Evolutionary conservation across 2,888 invertebrate species (phyloP), one percentile per base, ranked within the genome.

Genomic region (Melieria picta): DNA sequence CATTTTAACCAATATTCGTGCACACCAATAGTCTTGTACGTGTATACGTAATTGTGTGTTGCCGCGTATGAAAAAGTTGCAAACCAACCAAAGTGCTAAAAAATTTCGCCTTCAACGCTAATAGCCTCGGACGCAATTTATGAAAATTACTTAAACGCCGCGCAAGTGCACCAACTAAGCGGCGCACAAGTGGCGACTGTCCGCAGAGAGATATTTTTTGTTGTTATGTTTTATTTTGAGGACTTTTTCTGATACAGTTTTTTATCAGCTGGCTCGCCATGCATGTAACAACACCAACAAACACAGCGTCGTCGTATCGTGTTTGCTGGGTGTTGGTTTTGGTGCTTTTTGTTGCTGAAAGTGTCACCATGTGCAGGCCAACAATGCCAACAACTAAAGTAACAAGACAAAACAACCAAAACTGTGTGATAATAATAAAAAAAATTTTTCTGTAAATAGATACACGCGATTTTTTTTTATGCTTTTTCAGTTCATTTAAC

Each of bases 41-140:
- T 7, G 9, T 52, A 52, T 52, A 7, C 52, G 13, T n/a, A 52
- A 7, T 52, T n/a, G 13, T n/a, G 9, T 6, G 30, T 30, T 30
- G 30, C 3, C 30, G 30, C 30, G 30, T 52, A 13, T 5, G 13
- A 52, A 52, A 52, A 52, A 9, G 11, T 52, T 52, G 4, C 52
- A 13, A 5, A 52, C 7, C 50, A 50, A 50, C 50, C 7, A 52
- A 30, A 30, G 30, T 30, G 30, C 30, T 30, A 2, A 30, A 52
- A 52, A 52, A 52, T 52, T 4, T n/a, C 52, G 52, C 11, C 50
- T 60, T 64, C 55, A 76, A 77, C 80, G 79, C 77, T 79, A 81
- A 81, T 81, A 79, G 80, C 77, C 78, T 77, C 75, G 79, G 79
- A 80, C 78, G 79, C 78, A 80, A 80, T 80, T 80, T 80, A 79